These are phyloP conservation scores for Hydrozoanthus tunicans DNA, from an alignment of 64 coral and sea anemone species.

Conservation along the genomic window DNA sequence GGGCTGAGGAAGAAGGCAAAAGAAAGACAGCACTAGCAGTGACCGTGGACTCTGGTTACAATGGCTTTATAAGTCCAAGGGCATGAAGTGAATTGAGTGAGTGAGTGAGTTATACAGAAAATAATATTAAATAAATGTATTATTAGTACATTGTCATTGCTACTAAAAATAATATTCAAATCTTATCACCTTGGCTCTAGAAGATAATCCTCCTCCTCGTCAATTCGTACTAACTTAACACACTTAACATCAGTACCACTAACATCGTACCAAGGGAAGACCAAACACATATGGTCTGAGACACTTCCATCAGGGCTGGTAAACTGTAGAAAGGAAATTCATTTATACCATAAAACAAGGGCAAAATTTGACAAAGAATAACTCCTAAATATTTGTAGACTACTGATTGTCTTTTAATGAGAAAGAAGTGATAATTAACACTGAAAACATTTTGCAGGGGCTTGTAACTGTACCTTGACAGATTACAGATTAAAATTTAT, in stretches of 20 bases:
- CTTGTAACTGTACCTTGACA: too few species aligned
- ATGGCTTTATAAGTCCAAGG: too few species aligned
- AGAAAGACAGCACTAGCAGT: too few species aligned
- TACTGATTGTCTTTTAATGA: neutral
- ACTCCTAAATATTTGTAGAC: neutral
- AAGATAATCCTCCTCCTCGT: neutral
- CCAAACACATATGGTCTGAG: neutral
- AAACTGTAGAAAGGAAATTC: neutral
- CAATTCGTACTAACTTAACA: conserved; percentile 30
- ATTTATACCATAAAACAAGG: too few species aligned
- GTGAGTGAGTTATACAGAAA: neutral
- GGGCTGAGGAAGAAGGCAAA: too few species aligned
- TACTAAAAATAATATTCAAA: neutral
- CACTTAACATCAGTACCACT: neutral
- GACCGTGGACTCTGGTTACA: too few species aligned
- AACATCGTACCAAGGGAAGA: conserved; percentile 38
- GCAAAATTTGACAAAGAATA: neutral
- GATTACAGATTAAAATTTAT: too few species aligned
- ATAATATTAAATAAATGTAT: neutral
- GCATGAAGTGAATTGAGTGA: neutral
- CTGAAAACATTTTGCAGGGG: too few species aligned
- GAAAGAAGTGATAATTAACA: too few species aligned
- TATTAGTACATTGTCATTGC: neutral
- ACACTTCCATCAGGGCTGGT: conserved; percentile 10
- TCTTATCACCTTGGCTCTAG: conserved; percentile 24